Base-by-base conservation (phyloP, 1,140 invertebrate genomes). In the Drosophila navojoa region DNA sequence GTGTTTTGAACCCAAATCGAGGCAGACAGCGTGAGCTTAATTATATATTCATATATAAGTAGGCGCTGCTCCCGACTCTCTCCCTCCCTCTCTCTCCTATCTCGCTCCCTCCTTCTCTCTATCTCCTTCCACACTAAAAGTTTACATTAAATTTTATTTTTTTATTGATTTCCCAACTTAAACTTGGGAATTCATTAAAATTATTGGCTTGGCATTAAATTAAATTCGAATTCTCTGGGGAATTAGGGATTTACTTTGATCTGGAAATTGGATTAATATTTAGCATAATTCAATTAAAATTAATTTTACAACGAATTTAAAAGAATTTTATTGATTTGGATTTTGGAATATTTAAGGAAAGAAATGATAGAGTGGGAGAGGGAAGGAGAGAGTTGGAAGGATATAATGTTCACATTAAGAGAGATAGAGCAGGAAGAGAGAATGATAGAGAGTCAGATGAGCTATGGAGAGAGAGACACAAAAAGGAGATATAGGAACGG, bases 11-110 rank as follows among this genome's bases (percentile, higher is more conserved):
- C 7, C 59, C 19, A 49, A 63, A 63, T 62, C 29, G 29, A 16
- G 22, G 22, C 27, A 44, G 55, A 44, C 55, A 58, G 32, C 22
- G 38, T 19, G 35, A 16, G 10, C 11, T 6, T 35, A 61, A 61
- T 50, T 54, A 63, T 29, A 22, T 54, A 63, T 53, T 63, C 25
- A 42, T 42, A 22, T 19, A 11, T 38, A 38, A 15, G 10, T 54
- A 16, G 15, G 32, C 7, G 25, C 5, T 10, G 0, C n/a, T 9
- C 50, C 50, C 11, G 5, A 3, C 44, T 11, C 22, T 7, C 25
- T 13, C 1, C 2, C 25, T 6, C 27, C 25, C 35, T 38, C 35
- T 38, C 10, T 38, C 11, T 32, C 29, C n/a, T n/a, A n/a, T 32
- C n/a, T 7, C 50, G 27, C 11, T 2, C 45, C 6, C 27, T 5